Conservation (phyloP, 1,140 invertebrate species). For the Diorhabda sublineata region DNA sequence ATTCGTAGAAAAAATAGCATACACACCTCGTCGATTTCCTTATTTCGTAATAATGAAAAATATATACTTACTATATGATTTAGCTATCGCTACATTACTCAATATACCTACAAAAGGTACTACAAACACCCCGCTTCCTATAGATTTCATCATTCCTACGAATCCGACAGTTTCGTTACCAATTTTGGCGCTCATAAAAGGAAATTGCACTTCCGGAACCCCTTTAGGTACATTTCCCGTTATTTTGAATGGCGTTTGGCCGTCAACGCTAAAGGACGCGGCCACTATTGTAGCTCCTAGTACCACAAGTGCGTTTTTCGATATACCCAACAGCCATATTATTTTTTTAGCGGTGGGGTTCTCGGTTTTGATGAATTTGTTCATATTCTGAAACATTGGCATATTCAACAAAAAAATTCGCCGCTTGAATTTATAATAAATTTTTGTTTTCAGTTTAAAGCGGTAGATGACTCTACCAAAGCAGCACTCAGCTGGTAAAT, state of each 20-base stretch:
- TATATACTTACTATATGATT: constrained; percentile 68
- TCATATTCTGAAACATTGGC: constrained; percentile 58
- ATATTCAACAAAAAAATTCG: constrained; percentile 7
- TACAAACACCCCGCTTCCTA: constrained; percentile 68
- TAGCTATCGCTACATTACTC: constrained; percentile 83
- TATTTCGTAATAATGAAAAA: not conserved
- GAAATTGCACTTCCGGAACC: constrained; percentile 21
- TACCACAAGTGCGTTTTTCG: constrained; percentile 75
- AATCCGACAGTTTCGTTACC: constrained; percentile 61
- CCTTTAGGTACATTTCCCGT: constrained; percentile 45
- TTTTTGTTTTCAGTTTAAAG: too few species aligned
- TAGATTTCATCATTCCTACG: constrained; percentile 58
- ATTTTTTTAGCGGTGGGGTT: constrained; percentile 49
- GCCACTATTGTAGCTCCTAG: constrained; percentile 65
- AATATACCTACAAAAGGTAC: constrained; percentile 76
- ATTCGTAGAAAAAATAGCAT: too few species aligned
- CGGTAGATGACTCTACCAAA: too few species aligned
- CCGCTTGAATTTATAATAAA: too few species aligned
- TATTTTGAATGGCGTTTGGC: constrained; percentile 52
- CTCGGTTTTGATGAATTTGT: constrained; percentile 53
- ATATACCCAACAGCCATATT: constrained; percentile 70
- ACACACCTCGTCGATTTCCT: too few species aligned
- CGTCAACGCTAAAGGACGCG: constrained; percentile 46
- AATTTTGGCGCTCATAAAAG: constrained; percentile 55
- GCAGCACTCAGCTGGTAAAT: too few species aligned